Evolutionary conservation across 2,797 vertebrate genomes (phyloP), one percentile per base, ranked within the genome.

Genomic region (Crocodylus rhombifer): DNA sequence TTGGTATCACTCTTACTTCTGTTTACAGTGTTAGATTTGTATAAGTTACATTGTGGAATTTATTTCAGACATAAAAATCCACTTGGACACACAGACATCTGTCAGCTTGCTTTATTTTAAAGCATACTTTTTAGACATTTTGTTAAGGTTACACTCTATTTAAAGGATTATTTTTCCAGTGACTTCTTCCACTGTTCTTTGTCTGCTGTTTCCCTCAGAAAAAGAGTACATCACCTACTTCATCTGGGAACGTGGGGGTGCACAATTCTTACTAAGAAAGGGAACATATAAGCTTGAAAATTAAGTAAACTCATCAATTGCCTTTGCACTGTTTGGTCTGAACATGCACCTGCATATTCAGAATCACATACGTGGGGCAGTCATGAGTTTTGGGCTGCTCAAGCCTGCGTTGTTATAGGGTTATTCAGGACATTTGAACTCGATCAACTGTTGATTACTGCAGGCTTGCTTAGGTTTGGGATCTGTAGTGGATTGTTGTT

Each of bases 21-120:
- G 42, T 79, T 91, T 84, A 51, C 71, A 57, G 91, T 69, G 61
- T 1, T 28, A 7, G 2, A 67, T 79, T 90, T 88, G 58, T 84
- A 94, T 67, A 85, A 88, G 77, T 85, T 57, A 17, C 71, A 4
- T 74, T 82, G 30, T 83, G 57, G 79, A 87, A 85, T 21, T 83
- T 92, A 30, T 1, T 75, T 74, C 74, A 81, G 69, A 79, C 6
- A 62, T 28, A 42, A 76, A 90, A 77, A 90, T 90, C 64, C 83
- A 77, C 64, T 81, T 86, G 56, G 64, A 80, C 36, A n/a, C 67
- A 78, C 76, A 89, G 84, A 71, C 65, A 73, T 84, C 63, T 93
- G 65, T 62, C 33, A 87, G 30, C 62, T 89, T 90, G 58, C 9
- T 77, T 62, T 82, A n/a, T 30, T 42, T 36, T 76, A 55, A 81